A percentile compares a stretch with the other conserved stretches of the same genome.
Conservation (phyloP, 1,140 invertebrate species). For the Lasioglossum baleicum region DNA sequence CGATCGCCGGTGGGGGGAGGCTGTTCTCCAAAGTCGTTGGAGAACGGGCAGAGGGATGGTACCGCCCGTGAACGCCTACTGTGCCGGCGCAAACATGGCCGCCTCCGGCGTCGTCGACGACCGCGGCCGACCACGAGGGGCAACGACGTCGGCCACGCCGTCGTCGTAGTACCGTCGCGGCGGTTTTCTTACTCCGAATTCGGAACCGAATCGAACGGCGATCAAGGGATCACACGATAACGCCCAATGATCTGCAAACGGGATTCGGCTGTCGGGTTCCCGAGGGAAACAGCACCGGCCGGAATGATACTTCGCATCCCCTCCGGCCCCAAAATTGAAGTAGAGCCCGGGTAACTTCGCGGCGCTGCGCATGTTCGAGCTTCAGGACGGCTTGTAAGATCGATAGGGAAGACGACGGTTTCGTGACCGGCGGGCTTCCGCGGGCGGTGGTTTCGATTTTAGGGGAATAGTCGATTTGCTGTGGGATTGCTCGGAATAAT, state of each 20-base stretch:
- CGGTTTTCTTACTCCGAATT: neutral
- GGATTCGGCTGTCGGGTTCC: neutral
- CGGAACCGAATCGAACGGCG: neutral
- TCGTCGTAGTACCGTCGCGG: neutral
- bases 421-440: slow-evolving; percentile 16
- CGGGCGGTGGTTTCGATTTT: slow-evolving; percentile 39
- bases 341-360: slow-evolving; percentile 31
- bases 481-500: neutral
- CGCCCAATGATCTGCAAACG: neutral
- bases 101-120: slow-evolving; percentile 51
- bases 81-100: slow-evolving; percentile 79
- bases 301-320: neutral
- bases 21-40: slow-evolving; percentile 73
- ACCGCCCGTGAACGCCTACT: slow-evolving; percentile 75
- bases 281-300: too few relatives aligned
- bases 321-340: slow-evolving; percentile 54
- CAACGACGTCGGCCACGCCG: neutral
- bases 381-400: slow-evolving; percentile 50
- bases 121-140: slow-evolving; percentile 12
- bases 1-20: slow-evolving; percentile 60
- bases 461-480: slow-evolving; percentile 35
- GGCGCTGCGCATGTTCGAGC: slow-evolving; percentile 54
- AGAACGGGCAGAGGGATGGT: slow-evolving; percentile 62
- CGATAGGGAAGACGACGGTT: slow-evolving; percentile 55
- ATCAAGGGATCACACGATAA: neutral